phyloP scores from a whole-genome alignment of 2,888 invertebrate species.

The Drosophila recens region DNA sequence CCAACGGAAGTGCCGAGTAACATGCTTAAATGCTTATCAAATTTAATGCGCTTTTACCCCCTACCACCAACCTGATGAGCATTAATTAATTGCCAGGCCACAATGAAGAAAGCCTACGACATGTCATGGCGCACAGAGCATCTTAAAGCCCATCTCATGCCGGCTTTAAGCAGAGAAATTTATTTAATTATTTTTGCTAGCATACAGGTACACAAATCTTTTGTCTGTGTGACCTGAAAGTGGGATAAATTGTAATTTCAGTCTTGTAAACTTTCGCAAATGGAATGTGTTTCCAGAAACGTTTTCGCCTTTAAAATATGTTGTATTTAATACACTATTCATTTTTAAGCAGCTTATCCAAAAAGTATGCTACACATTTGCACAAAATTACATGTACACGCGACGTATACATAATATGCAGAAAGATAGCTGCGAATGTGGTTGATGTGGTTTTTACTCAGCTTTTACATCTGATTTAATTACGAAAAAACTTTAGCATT shows the following conservation, averaged over 20 bases:
- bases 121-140: conserved; percentile 11
- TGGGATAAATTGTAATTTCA: conserved; percentile 36
- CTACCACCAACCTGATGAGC: conserved; percentile 57
- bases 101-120: conserved; percentile 31
- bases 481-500: conserved; percentile 25
- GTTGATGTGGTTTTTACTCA: conserved; percentile 16
- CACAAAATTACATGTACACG: neutral
- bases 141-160: conserved; percentile 23
- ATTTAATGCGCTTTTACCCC: conserved; percentile 65
- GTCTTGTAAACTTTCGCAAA: conserved; percentile 15
- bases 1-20: conserved; percentile 76
- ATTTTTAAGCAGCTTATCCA: neutral
- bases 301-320: neutral
- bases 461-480: conserved; percentile 20
- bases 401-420: conserved; percentile 27
- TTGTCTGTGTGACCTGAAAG: conserved; percentile 6
- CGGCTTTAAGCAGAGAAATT: conserved; percentile 11
- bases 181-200: conserved; percentile 28
- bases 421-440: neutral
- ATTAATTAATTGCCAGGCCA: conserved; percentile 78
- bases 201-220: conserved; percentile 13
- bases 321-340: neutral
- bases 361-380: conserved; percentile 6
- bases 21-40: conserved; percentile 80
- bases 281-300: neutral